Evolutionary conservation across 2,888 invertebrate genomes (phyloP).

Genomic region (Augochlorella aurata): DNA sequence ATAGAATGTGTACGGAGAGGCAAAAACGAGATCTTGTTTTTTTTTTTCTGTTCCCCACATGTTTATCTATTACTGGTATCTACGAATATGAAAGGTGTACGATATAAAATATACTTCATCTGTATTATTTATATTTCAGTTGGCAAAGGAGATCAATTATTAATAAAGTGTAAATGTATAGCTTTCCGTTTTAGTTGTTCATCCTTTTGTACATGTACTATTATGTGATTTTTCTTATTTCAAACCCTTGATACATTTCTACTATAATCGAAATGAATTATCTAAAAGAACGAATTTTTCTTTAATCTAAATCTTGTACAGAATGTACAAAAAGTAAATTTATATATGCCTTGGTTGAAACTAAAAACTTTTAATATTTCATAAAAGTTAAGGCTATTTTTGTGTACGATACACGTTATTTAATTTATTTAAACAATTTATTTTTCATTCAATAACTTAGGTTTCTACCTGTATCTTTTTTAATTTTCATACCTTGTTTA

Average conservation of each 20-base stretch:
- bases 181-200: slow-evolving; percentile 63
- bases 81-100: slow-evolving; percentile 61
- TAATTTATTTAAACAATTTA: neutral
- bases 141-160: slow-evolving; percentile 70
- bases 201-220: slow-evolving; percentile 45
- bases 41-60: slow-evolving; percentile 63
- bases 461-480: neutral
- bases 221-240: slow-evolving; percentile 6
- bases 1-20: slow-evolving; percentile 81
- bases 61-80: slow-evolving; percentile 54
- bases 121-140: slow-evolving; percentile 72
- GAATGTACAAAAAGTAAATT: neutral
- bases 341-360: neutral
- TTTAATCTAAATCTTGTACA: neutral
- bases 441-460: neutral
- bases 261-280: neutral
- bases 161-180: slow-evolving; percentile 73
- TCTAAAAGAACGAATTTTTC: neutral
- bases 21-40: slow-evolving; percentile 71
- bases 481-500: neutral
- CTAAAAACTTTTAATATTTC: neutral
- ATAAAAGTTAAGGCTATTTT: neutral
- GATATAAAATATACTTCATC: slow-evolving; percentile 67
- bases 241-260: neutral
- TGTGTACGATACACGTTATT: neutral